Evolutionary conservation across 2,797 vertebrate species (phyloP).

Genomic region (Tamandua tetradactyla): DNA sequence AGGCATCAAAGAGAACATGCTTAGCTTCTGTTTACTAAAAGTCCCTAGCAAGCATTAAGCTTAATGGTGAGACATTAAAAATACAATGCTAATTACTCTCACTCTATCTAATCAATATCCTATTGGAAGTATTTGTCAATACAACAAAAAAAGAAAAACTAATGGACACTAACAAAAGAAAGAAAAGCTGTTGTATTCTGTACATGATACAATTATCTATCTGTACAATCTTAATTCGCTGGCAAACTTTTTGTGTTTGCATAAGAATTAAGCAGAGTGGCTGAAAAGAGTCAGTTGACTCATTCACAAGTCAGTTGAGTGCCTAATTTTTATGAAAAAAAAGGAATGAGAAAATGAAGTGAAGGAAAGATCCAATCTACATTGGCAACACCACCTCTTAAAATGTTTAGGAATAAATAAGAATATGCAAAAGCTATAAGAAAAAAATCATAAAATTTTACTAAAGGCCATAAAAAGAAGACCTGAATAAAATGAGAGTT

Average conservation of each 20-base stretch:
- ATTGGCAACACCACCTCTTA: not conserved
- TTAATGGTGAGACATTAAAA: not conserved
- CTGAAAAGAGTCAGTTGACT: not conserved
- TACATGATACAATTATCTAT: not conserved
- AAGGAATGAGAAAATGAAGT: not conserved
- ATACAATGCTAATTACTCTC: not conserved
- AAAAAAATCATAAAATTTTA: conserved; percentile 16
- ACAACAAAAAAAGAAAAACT: not conserved
- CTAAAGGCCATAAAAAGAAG: not conserved
- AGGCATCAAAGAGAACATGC: not conserved
- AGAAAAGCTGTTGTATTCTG: not conserved
- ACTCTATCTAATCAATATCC: not conserved
- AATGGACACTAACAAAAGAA: not conserved
- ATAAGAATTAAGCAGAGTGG: not conserved
- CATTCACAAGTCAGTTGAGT: not conserved
- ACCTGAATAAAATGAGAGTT: not conserved
- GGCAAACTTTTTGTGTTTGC: not conserved
- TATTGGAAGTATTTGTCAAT: not conserved
- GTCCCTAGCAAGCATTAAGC: not conserved
- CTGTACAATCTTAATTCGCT: not conserved
- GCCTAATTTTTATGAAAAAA: not conserved
- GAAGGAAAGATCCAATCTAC: not conserved
- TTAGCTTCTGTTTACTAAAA: not conserved
- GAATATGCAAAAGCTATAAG: not conserved
- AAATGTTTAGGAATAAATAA: not conserved